Base-by-base conservation (phyloP, 2,113 vertebrate genomes). In the Apistogramma diplotaenia region DNA sequence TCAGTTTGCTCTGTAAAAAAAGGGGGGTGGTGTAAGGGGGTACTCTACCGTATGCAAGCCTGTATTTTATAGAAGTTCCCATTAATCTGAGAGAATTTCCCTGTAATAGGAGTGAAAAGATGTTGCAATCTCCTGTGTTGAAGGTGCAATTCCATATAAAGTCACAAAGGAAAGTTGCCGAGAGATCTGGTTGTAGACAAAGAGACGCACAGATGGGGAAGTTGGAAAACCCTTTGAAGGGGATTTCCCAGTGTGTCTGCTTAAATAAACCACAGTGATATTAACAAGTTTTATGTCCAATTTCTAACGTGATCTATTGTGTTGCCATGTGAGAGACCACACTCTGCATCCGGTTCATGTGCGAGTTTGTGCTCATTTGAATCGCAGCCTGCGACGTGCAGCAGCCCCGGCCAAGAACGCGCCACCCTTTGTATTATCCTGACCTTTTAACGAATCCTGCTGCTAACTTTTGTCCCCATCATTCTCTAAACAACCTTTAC, bases 11-110 rank as follows among this genome's bases (percentile, higher is more conserved):
- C 78, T 49, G 35, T 89, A 79, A 76, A 89, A 89, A 79, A 33
- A 33, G 7, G 8, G 55, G 65, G 86, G 88, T 85, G 81, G 84
- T 89, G 76, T 87, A 74, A 84, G 83, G 73, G 35, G 46, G 18
- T 77, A 73, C 79, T 76, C 77, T 76, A 74, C 85, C 83, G 85
- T 73, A 84, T 86, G 79, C 87, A 88, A 90, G 90, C 77, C 61
- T 86, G 61, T 86, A 81, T 87, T 92, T 92, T 89, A 77, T 75
- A 82, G 49, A 92, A 85, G 73, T 87, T 87, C 82, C 79, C 79
- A 83, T 82, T 89, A 86, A 86, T 86, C 80, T 53, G 60, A 78
- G 78, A 82, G 62, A 83, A 67, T 89, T 85, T 88, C 54, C 77
- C 21, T 87, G 78, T 77, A 88, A 73, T 55, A 56, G 58, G 65